A percentile compares a stretch with the other conserved stretches of the same genome.
These are phyloP conservation scores for Pionites leucogaster DNA, from an alignment of 2,113 vertebrate genomes.

Conservation along the genomic window DNA sequence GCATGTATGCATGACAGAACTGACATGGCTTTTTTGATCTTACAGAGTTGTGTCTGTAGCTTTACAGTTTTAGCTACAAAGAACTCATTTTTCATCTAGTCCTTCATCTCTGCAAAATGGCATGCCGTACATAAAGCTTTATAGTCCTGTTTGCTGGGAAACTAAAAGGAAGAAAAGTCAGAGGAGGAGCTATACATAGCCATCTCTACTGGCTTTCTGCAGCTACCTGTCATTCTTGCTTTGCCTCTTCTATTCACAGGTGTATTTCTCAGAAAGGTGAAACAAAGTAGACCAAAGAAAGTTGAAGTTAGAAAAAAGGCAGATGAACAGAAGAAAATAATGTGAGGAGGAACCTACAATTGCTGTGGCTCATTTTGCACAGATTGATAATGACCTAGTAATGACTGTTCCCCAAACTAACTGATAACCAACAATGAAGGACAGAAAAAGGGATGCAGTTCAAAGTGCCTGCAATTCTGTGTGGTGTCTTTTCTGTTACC, in stretches of 20 bases:
- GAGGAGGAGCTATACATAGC: background rate
- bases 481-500: background rate
- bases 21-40: background rate
- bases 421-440: background rate
- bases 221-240: background rate
- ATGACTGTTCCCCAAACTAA: background rate
- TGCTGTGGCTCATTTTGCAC: background rate
- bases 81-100: background rate
- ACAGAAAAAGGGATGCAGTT: background rate
- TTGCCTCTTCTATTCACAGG: background rate
- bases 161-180: background rate
- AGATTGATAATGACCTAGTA: background rate
- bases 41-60: background rate
- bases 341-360: background rate
- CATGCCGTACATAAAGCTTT: background rate
- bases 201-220: background rate
- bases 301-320: fast-evolving
- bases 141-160: background rate
- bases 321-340: background rate
- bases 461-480: background rate
- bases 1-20: background rate
- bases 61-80: background rate
- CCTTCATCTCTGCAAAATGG: background rate
- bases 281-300: background rate
- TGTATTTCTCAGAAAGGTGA: background rate